Conservation (phyloP, 30 jellyfish, hydroid and myxozoan species). For the Calvadosia cruxmelitensis region DNA sequence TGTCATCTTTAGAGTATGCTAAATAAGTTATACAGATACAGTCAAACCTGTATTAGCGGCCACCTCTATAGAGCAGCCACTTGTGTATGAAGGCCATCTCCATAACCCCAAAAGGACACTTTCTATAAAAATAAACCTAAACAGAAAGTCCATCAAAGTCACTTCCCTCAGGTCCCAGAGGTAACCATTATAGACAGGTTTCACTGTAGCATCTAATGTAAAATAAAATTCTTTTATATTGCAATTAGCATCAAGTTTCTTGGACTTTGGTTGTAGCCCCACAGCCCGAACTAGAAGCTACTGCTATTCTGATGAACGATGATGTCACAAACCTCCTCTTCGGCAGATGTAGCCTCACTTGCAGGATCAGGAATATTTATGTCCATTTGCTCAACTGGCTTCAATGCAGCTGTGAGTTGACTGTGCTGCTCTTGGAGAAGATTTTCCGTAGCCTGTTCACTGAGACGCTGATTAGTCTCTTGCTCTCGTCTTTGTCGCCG, state of each 20-base stretch:
- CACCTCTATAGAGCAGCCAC: background rate
- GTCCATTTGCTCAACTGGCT: constrained; percentile 30
- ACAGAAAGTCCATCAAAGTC: background rate
- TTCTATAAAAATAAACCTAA: background rate
- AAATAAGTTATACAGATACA: too few relatives aligned
- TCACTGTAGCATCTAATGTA: background rate
- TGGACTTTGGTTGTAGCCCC: too few relatives aligned
- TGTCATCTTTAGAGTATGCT: too few relatives aligned
- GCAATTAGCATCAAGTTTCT: too few relatives aligned
- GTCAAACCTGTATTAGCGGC: background rate
- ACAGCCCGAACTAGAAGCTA: too few relatives aligned
- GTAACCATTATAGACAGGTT: background rate
- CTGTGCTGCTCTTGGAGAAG: constrained; percentile 74
- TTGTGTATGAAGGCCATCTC: too few relatives aligned
- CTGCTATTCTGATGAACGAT: background rate
- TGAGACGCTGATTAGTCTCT: constrained; percentile 55
- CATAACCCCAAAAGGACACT: background rate
- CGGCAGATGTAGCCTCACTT: constrained; percentile 40
- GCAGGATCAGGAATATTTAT: constrained; percentile 56
- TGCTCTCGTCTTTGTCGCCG: constrained; percentile 40
- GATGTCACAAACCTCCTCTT: constrained; percentile 40
- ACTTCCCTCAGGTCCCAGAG: background rate
- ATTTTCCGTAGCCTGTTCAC: constrained; percentile 71
- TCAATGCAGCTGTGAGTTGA: constrained; percentile 22
- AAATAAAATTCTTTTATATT: too few relatives aligned